Conservation (phyloP, 2,113 vertebrate genomes). For the Casuarius casuarius region DNA sequence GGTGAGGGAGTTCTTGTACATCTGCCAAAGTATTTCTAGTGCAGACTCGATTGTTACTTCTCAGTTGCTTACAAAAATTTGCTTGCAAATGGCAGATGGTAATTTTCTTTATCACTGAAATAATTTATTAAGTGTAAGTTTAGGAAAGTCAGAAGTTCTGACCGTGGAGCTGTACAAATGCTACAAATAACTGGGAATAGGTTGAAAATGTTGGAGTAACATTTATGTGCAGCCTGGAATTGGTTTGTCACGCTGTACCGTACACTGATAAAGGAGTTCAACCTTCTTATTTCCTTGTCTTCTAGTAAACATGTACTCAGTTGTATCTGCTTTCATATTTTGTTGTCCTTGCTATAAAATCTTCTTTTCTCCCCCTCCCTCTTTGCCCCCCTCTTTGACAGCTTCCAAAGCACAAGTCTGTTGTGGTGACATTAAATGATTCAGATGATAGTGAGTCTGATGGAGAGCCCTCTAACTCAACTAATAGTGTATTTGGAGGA, state of each 20-base stretch:
- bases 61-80: background rate
- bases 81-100: background rate
- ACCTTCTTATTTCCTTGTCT: background rate
- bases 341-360: background rate
- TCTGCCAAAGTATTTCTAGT: background rate
- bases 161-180: background rate
- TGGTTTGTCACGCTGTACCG: background rate
- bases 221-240: background rate
- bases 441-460: conserved; percentile 97
- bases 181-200: background rate
- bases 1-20: background rate
- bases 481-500: conserved; percentile 87
- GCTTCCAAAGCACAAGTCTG: conserved; percentile 95
- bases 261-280: background rate
- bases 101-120: background rate
- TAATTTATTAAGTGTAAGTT: background rate
- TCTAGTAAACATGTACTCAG: background rate
- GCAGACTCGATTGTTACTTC: background rate
- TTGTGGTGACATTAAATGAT: conserved; percentile 92
- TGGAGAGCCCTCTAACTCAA: conserved; percentile 81
- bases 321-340: background rate
- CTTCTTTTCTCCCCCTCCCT: background rate
- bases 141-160: background rate
- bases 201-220: background rate
- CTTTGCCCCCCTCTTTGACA: conserved; percentile 19